Base-by-base conservation (phyloP, 2,888 invertebrate species). In the Ectobius pallidus region DNA sequence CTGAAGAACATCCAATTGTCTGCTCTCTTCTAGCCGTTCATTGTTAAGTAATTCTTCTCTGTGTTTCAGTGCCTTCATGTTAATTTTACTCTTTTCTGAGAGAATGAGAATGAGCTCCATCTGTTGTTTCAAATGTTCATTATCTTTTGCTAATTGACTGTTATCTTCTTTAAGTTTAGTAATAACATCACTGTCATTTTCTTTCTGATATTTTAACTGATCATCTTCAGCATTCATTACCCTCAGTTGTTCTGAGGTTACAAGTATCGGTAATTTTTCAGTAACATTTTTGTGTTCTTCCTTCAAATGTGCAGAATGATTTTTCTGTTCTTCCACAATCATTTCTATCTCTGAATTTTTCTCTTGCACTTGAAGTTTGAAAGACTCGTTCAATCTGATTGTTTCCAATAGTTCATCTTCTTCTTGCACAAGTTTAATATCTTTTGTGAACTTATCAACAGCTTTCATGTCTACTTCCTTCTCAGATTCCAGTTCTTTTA, bases 141-240 rank as follows among this genome's bases (percentile, higher is more conserved):
- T 34, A 32, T 34, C 34, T 11, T 18, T 2, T 7, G 20, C n/a
- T 20, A 61, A 32, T 0, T n/a, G 32, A 6, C 34, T 7, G 18
- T 62, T 62, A 16, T 34, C 18, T 32, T 85, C 85, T 1, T 84
- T 84, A n/a, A n/a, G n/a, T n/a, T n/a, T n/a, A n/a, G n/a, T n/a
- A n/a, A n/a, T n/a, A n/a, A n/a, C n/a, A n/a, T n/a, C n/a, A n/a
- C n/a, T n/a, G n/a, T n/a, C n/a, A n/a, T n/a, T n/a, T n/a, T 46
- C 6, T 1, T 18, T 7, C n/a, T 46, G 18, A 18, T 20, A 76
- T 34, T 79, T 80, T n/a, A n/a, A n/a, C n/a, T 78, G 77, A 6
- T 76, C 78, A 14, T 82, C 70, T 61, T 75, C 72, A 3, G 79
- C 75, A 32, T 80, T 82, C 49, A 81, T 82, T n/a, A 78, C 76